Evolutionary conservation across 2,888 invertebrate genomes (phyloP), one percentile per base, ranked within the genome.

Genomic region (Pammene aurita): DNA sequence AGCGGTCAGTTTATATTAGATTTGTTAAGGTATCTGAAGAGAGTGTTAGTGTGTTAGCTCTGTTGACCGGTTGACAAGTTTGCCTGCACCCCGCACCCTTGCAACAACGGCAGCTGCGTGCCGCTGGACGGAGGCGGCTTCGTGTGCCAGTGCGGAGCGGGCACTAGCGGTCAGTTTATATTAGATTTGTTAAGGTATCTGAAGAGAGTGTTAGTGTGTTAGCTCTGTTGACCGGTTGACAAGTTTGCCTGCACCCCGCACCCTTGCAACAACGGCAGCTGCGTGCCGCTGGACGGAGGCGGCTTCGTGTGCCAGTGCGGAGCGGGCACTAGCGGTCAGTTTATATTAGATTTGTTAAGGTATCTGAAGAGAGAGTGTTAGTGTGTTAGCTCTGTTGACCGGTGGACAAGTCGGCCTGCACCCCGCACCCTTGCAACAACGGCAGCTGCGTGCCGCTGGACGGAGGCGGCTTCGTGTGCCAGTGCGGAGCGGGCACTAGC

Each of bases 191-290:
- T 26, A 26, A 26, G 26, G 26, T 26, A 26, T 26, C 26, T 26
- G 26, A 26, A 26, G 26, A 26, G 26, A 26, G 26, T 26, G 26
- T 26, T 26, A 26, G 26, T 26, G 26, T 26, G 26, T 4, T 26
- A 26, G 26, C 26, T 26, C 2, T 26, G 26, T 26, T 26, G 26
- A 2, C 26, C 92, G 48, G 94, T 95, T 78, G 92, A 95, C 14
- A 94, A 95, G 82, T 95, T 96, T 57, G 94, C 94, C 67, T 96
- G 96, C 84, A 90, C 93, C 13, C 86, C 92, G 58, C 91, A 93
- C 75, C 95, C 95, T 38, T 98, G 97, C 92, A 93, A 95, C 85
- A 96, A 96, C 88, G 96, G 95, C 77, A 95, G 95, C 66, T 97
- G 97, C 86, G 87, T 93, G 72, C 94, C 95, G 84, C 94, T 95